Conservation (phyloP, 1,140 invertebrate species). For the Trichonephila inaurata region DNA sequence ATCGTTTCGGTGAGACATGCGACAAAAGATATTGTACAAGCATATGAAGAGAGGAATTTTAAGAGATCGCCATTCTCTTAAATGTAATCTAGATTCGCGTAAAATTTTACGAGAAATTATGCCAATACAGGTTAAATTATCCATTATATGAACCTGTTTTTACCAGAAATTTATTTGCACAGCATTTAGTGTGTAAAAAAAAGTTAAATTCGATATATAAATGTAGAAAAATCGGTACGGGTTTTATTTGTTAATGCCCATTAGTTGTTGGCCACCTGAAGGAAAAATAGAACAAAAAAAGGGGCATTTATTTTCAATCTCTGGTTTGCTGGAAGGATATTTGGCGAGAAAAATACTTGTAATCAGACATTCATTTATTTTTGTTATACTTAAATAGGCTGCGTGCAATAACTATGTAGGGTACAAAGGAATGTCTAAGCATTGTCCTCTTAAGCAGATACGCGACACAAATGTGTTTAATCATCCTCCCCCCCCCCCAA, state of each 20-base stretch:
- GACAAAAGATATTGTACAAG: too few relatives aligned
- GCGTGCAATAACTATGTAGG: background rate
- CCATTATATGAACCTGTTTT: background rate
- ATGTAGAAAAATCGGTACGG: background rate
- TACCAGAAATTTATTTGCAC: background rate
- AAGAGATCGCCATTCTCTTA: too few relatives aligned
- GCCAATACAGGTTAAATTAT: background rate
- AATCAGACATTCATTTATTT: constrained; percentile 22
- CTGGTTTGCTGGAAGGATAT: background rate
- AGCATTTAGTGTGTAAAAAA: background rate
- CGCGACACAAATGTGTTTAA: background rate
- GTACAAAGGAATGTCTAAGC: background rate
- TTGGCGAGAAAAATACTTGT: background rate
- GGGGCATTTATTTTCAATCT: background rate
- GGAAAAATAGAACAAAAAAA: background rate
- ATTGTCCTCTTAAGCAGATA: background rate
- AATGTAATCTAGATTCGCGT: background rate
- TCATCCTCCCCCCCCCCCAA: background rate
- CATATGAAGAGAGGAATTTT: too few relatives aligned
- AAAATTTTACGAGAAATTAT: background rate
- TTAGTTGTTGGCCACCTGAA: background rate
- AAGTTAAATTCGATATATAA: background rate
- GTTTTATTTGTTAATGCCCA: background rate
- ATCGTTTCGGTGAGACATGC: too few relatives aligned
- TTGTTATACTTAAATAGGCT: background rate